Conservation (phyloP, 2,113 vertebrate genomes). For the Hucho hucho region DNA sequence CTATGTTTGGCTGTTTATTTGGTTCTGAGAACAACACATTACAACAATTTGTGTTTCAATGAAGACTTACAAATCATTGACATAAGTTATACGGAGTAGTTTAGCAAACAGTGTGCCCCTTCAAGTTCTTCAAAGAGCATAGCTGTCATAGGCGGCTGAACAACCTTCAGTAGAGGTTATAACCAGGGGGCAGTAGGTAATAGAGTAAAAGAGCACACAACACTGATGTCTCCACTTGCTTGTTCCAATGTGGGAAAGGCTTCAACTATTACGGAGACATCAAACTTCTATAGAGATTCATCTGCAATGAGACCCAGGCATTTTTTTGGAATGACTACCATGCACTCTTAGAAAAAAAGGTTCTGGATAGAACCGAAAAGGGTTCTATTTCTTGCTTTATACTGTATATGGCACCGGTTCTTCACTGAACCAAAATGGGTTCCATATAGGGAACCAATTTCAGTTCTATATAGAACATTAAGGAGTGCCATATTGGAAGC, state of each 20-base stretch:
- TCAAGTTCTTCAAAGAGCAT: slow-evolving; percentile 23
- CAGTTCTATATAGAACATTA: too few relatives aligned
- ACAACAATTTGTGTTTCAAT: slow-evolving; percentile 39
- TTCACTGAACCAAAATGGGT: too few relatives aligned
- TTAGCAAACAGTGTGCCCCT: slow-evolving; percentile 40
- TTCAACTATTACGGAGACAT: slow-evolving; percentile 13
- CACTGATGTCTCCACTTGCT: slow-evolving; percentile 27
- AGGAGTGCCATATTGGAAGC: too few relatives aligned
- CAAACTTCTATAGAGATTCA: neutral
- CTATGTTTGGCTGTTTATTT: slow-evolving; percentile 61
- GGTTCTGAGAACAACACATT: slow-evolving; percentile 53
- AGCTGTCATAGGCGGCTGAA: slow-evolving; percentile 33
- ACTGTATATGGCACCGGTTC: too few relatives aligned
- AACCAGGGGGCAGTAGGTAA: slow-evolving; percentile 30
- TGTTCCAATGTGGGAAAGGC: slow-evolving; percentile 23
- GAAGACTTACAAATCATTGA: slow-evolving; percentile 50
- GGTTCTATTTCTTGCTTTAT: too few relatives aligned
- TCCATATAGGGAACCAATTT: too few relatives aligned
- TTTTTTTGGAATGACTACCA: slow-evolving; percentile 9
- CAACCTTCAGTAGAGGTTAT: slow-evolving; percentile 30
- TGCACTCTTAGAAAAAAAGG: neutral
- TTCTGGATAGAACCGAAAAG: too few relatives aligned
- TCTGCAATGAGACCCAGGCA: neutral
- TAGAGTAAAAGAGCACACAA: slow-evolving; percentile 49
- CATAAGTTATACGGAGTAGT: slow-evolving; percentile 48